These are phyloP conservation scores for Drosophila mercatorum DNA, from an alignment of 2,888 invertebrate species.

Conservation along the genomic window DNA sequence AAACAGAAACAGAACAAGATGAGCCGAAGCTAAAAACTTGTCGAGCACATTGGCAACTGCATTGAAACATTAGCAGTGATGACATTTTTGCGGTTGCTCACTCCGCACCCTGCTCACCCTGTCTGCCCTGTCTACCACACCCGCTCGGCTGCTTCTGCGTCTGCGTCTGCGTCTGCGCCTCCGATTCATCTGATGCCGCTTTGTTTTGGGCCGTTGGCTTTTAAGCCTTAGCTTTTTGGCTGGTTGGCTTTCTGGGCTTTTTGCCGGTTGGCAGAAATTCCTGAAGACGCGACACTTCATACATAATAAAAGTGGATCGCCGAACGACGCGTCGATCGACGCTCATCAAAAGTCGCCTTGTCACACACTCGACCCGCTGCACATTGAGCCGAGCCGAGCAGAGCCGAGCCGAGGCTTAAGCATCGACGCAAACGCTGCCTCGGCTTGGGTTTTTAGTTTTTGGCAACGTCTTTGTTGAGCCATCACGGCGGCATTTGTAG, in stretches of 20 bases:
- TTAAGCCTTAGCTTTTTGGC: constrained; percentile 37
- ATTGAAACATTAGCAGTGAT: constrained; percentile 83
- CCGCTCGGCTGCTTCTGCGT: constrained; percentile 20
- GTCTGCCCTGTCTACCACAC: constrained; percentile 23
- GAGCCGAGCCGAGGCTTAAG: constrained; percentile 44
- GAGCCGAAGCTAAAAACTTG: constrained; percentile 52
- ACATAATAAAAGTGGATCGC: constrained; percentile 75
- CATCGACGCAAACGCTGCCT: constrained; percentile 24
- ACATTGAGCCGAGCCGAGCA: constrained; percentile 46
- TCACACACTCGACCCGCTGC: constrained; percentile 48
- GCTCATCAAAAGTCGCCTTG: constrained; percentile 41
- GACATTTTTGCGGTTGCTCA: constrained; percentile 82
- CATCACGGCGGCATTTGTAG: constrained; percentile 63
- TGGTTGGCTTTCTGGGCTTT: constrained; percentile 32
- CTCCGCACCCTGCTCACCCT: background rate
- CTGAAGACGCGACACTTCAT: constrained; percentile 78
- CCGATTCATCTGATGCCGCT: constrained; percentile 49
- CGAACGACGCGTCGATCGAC: constrained; percentile 37
- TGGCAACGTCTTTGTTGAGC: constrained; percentile 42
- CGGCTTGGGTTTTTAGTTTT: constrained; percentile 14
- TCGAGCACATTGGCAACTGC: constrained; percentile 64
- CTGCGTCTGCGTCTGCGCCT: constrained; percentile 43
- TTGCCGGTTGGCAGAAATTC: constrained; percentile 59
- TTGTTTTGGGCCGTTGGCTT: constrained; percentile 40
- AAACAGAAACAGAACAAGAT: constrained; percentile 46